These are phyloP conservation scores for Peromyscus nudipes DNA, from an alignment of 2,797 vertebrate species.

Conservation along the genomic window DNA sequence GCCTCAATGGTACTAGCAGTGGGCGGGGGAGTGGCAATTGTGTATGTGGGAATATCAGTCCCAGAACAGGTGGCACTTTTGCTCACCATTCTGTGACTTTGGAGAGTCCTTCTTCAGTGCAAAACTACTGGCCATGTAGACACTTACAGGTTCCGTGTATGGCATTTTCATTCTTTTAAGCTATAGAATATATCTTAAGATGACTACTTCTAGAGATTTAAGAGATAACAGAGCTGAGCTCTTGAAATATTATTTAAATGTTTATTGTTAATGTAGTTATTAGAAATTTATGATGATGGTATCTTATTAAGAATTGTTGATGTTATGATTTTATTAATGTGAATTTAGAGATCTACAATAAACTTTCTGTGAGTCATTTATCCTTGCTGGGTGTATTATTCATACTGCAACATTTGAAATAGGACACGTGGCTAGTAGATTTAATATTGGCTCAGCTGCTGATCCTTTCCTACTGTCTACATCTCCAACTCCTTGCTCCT, in stretches of 20 bases:
- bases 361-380: constrained; percentile 40
- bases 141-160: background rate
- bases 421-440: background rate
- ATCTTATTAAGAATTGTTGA: background rate
- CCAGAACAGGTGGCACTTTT: background rate
- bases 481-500: background rate
- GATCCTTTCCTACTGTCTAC: background rate
- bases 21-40: background rate
- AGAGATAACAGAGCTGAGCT: constrained; percentile 6
- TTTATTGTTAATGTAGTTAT: constrained; percentile 1
- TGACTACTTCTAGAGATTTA: background rate
- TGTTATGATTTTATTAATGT: constrained; percentile 49
- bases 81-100: background rate
- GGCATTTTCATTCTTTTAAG: background rate
- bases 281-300: constrained; percentile 26
- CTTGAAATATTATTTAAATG: constrained; percentile 53
- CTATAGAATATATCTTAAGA: background rate
- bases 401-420: background rate
- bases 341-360: constrained; percentile 35
- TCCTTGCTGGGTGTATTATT: constrained; percentile 10
- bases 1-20: background rate
- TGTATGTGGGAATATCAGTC: background rate
- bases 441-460: background rate
- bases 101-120: background rate
- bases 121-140: background rate